These are phyloP conservation scores for Cyanoderma ruficeps DNA, from an alignment of 2,113 vertebrate genomes.

Conservation along the genomic window DNA sequence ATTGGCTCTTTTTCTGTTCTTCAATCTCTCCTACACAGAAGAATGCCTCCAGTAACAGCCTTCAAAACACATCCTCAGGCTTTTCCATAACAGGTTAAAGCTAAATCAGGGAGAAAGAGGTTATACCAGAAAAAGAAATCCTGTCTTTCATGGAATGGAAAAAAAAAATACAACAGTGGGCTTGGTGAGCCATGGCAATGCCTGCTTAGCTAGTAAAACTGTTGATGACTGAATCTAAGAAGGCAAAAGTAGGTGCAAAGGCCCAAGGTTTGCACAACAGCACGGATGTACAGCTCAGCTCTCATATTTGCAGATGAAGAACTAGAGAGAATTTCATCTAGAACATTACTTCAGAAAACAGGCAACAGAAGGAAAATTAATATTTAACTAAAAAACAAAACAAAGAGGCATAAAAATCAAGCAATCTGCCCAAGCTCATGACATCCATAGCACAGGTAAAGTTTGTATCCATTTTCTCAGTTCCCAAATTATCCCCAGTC, in stretches of 20 bases:
- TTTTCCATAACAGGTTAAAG: background rate
- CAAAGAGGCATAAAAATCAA: background rate
- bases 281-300: background rate
- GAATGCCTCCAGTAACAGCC: background rate
- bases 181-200: background rate
- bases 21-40: background rate
- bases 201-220: background rate
- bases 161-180: background rate
- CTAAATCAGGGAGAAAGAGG: background rate
- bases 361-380: background rate
- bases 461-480: background rate
- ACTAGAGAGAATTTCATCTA: background rate
- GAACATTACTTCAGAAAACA: background rate
- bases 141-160: background rate
- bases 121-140: background rate
- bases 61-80: background rate
- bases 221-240: background rate
- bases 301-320: background rate
- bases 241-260: background rate
- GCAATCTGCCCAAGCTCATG: background rate
- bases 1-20: background rate
- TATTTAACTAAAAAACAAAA: background rate
- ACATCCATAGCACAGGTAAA: background rate
- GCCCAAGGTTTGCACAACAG: background rate
- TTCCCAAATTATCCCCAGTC: background rate